A percentile compares a stretch with the other conserved stretches of the same genome.
Evolutionary conservation across 2,797 vertebrate species (phyloP).

Genomic region (Cuniculus paca): DNA sequence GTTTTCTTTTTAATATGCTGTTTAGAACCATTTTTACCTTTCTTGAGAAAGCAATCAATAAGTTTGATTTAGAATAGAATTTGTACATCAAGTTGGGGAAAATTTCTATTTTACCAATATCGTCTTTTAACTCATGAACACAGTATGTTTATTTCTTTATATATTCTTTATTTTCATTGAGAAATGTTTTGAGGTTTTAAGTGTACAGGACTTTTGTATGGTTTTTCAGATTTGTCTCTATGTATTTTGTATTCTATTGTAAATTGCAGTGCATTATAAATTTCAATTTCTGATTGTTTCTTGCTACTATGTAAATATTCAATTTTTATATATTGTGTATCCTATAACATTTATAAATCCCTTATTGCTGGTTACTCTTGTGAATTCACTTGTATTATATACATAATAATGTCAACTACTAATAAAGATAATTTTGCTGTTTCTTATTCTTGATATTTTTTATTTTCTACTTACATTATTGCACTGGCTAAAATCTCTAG

Average conservation of each 20-base stretch:
- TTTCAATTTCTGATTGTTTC: not conserved
- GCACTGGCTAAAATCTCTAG: not conserved
- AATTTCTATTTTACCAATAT: not conserved
- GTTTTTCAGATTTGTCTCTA: not conserved
- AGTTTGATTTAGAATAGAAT: not conserved
- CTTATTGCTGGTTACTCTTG: not conserved
- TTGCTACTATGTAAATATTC: not conserved
- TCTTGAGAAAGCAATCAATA: not conserved
- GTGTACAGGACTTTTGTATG: not conserved
- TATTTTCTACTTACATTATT: not conserved
- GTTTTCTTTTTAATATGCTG: not conserved
- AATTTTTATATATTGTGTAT: not conserved
- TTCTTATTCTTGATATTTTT: not conserved
- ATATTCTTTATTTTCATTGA: not conserved
- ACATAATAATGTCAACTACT: not conserved
- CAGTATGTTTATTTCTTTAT: not conserved
- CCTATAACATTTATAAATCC: not conserved
- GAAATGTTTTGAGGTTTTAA: slow-evolving; percentile 31
- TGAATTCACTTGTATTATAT: not conserved
- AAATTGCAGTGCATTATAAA: not conserved
- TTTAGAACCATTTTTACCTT: slow-evolving; percentile 10
- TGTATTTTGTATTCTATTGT: not conserved
- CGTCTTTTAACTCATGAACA: not conserved
- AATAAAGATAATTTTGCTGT: slow-evolving; percentile 7
- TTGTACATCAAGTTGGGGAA: not conserved